Evolutionary conservation across 64 coral and sea anemone genomes (phyloP), one percentile per base, ranked within the genome.

Genomic region (Anthopleura sola): DNA sequence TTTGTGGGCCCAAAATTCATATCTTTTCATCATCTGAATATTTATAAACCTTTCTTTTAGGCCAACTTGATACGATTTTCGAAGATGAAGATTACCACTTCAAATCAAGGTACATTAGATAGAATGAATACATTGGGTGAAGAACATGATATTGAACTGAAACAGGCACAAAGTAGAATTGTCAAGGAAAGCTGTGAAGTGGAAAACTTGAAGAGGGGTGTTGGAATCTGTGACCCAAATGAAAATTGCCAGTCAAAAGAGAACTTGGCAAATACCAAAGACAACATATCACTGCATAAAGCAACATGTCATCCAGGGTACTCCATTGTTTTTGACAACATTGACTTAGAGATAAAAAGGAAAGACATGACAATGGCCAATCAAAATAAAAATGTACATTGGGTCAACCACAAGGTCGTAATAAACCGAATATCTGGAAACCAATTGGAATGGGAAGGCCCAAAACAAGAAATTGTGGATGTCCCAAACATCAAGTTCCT

Each of bases 331-430:
- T 90, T 90, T 76, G 88, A 85, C 49, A 90, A 90, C 50, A 84
- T 90, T 85, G 88, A 90, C 29, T 56, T 85, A 5, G 62, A 84
- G 19, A 75, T 76, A 3, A 75, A 51, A 36, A 64, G 91, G 20
- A 92, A 78, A 58, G 29, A 92, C 28, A 92, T 92, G 78, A 88
- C 91, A 75, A 82, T 88, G 85, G 37, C 21, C 64, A 60, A 56
- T 3, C 76, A 92, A 54, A 92, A 92, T 57, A 55, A 39, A 46
- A 80, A 84, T 75, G 23, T 60, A 13, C 91, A 92, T 46, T 92
- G 85, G 91, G 44, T 92, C 24, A 92, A 92, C 55, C 91, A 92
- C 20, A 51, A 82, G 13, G 60, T 88, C 78, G 62, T 92, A 38
- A 36, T 33, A 12, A 92, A 91, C 26, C 68, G 88, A 33, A 82